Evolutionary conservation across 23 tunicate species (phyloP).

Genomic region (Aplidium turbinatum): DNA sequence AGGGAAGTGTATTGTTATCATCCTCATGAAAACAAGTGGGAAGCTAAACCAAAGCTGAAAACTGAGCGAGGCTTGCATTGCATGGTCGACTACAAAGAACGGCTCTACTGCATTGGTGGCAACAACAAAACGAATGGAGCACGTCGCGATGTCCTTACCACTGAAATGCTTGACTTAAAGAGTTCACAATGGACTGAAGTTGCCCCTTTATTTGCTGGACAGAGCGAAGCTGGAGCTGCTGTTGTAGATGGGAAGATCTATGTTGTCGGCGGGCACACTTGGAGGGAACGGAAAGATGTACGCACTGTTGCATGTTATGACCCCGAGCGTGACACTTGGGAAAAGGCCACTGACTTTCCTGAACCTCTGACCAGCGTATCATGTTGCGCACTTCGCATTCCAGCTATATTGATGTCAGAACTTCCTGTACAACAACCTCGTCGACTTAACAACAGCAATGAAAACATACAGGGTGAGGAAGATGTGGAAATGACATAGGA

Average conservation of each 20-base stretch:
- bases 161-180: slow-evolving; percentile 83
- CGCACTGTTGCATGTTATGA: slow-evolving; percentile 99
- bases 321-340: slow-evolving; percentile 93
- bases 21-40: slow-evolving; percentile 95
- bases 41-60: slow-evolving; percentile 86
- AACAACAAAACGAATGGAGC: slow-evolving; percentile 95
- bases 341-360: slow-evolving; percentile 95
- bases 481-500: slow-evolving; percentile 67
- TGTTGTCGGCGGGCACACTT: slow-evolving; percentile 98
- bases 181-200: slow-evolving; percentile 99
- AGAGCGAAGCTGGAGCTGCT: slow-evolving; percentile 99
- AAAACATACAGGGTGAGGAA: slow-evolving; percentile 78
- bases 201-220: slow-evolving; percentile 99
- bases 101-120: slow-evolving; percentile 94
- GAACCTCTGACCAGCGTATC: slow-evolving; percentile 97
- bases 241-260: slow-evolving; percentile 92
- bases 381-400: slow-evolving; percentile 93
- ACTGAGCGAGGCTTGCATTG: slow-evolving; percentile 98
- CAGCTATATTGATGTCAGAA: slow-evolving; percentile 70
- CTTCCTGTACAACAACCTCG: slow-evolving; percentile 64
- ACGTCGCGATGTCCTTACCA: slow-evolving; percentile 83
- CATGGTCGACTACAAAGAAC: slow-evolving; percentile 91
- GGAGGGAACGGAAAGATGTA: slow-evolving; percentile 99
- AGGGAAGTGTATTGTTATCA: slow-evolving; percentile 92
- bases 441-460: slow-evolving; percentile 52